Conservation (phyloP, 2,888 invertebrate species). For the Pogonocherus hispidulus region DNA sequence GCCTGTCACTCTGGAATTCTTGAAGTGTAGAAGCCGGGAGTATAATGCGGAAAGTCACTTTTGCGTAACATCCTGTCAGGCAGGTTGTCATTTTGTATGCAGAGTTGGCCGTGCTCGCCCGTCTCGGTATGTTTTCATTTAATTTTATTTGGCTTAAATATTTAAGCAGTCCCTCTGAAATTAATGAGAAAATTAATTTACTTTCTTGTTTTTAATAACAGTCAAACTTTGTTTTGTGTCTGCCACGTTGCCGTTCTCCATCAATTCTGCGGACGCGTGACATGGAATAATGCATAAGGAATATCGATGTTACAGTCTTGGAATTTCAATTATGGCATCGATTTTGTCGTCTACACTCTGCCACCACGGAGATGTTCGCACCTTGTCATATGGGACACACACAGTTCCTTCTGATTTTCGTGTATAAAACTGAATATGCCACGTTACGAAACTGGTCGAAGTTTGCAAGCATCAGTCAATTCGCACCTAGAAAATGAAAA, state of each 20-base stretch:
- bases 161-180: constrained; percentile 57
- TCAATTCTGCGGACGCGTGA: constrained; percentile 18
- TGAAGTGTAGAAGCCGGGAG: constrained; percentile 7
- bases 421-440: too few species aligned
- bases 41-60: constrained; percentile 36
- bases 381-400: background rate
- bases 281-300: constrained; percentile 24
- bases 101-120: constrained; percentile 25
- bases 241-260: constrained; percentile 12
- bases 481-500: too few species aligned
- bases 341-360: background rate
- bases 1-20: constrained; percentile 24
- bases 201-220: constrained; percentile 55
- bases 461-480: too few species aligned
- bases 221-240: constrained; percentile 42
- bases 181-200: constrained; percentile 60
- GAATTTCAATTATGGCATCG: constrained; percentile 1
- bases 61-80: constrained; percentile 37
- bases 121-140: constrained; percentile 55
- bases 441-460: too few species aligned
- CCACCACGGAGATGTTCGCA: too few species aligned
- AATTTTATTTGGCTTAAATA: constrained; percentile 60
- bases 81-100: constrained; percentile 48
- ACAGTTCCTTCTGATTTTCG: too few species aligned
- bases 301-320: constrained; percentile 5